These are phyloP conservation scores for Thinocorus orbignyianus DNA, from an alignment of 2,113 vertebrate genomes.

Conservation along the genomic window DNA sequence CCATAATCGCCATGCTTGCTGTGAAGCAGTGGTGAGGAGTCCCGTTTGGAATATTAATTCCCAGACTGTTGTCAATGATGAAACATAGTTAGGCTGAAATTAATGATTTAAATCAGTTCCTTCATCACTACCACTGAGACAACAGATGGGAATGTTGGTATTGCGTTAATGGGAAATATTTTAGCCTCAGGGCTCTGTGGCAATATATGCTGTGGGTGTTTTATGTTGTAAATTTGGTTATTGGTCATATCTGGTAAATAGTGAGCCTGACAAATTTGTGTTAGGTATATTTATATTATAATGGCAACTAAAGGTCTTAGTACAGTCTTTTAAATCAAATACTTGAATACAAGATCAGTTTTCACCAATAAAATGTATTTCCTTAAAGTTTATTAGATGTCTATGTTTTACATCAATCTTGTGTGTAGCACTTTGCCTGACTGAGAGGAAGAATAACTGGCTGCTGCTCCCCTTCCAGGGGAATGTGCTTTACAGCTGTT, in stretches of 20 bases:
- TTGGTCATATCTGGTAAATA: neutral
- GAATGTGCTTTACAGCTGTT: neutral
- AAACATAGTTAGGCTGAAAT: constrained; percentile 57
- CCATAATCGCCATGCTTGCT: neutral
- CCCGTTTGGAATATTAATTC: constrained; percentile 5
- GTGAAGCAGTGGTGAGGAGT: neutral
- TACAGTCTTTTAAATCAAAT: neutral
- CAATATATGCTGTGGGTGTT: neutral
- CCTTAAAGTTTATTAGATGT: neutral
- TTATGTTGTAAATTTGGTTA: neutral
- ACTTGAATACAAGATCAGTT: neutral
- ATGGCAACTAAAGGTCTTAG: neutral
- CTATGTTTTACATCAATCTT: neutral
- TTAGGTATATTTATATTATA: neutral
- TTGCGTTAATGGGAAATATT: constrained; percentile 15
- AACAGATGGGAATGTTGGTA: constrained; percentile 31
- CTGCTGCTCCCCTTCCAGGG: neutral
- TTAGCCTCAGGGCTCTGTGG: neutral
- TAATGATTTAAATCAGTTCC: constrained; percentile 61
- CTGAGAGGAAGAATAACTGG: neutral
- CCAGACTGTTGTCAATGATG: constrained; percentile 62
- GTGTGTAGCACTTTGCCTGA: neutral
- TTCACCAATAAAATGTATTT: neutral
- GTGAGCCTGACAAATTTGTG: neutral
- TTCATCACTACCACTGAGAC: constrained; percentile 74